Percentiles rank a stretch among this genome's conserved stretches.
Evolutionary conservation across 2,113 vertebrate genomes (phyloP).

Genomic region (Heterotilapia buettikoferi): DNA sequence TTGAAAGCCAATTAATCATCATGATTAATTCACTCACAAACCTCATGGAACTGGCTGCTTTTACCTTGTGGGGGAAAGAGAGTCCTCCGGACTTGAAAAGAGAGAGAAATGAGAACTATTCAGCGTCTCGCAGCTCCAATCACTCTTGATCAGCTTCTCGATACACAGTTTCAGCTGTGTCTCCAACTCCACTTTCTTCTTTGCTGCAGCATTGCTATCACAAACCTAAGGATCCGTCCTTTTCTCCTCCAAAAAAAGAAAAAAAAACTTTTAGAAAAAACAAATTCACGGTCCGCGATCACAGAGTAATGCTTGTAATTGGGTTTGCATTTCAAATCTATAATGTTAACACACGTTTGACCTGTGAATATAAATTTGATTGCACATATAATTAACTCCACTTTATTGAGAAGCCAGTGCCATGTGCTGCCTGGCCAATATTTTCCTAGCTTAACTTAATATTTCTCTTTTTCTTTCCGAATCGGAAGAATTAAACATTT

Average conservation of each 20-base stretch:
- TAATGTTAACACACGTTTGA: conserved; percentile 36
- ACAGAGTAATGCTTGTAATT: conserved; percentile 21
- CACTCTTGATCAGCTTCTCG: conserved; percentile 25
- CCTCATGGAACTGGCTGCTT: conserved; percentile 71
- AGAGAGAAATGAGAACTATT: conserved; percentile 1
- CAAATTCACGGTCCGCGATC: neutral
- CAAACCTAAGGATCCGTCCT: neutral
- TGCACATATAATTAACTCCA: conserved; percentile 17
- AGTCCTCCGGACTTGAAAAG: conserved; percentile 28
- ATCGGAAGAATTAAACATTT: conserved; percentile 16
- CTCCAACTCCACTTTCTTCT: neutral
- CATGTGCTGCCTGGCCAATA: neutral
- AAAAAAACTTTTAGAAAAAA: neutral
- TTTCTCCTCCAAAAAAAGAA: neutral
- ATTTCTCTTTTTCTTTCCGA: conserved; percentile 4
- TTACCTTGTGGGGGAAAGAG: conserved; percentile 48
- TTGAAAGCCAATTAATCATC: conserved; percentile 80
- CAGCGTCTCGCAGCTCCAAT: conserved; percentile 24
- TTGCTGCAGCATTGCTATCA: neutral
- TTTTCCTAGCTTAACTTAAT: conserved; percentile 34
- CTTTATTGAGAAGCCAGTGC: neutral
- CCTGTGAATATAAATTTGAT: conserved; percentile 42
- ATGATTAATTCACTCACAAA: conserved; percentile 79
- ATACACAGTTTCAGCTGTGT: conserved; percentile 35
- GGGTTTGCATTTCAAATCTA: conserved; percentile 29